Conservation (phyloP, 2,113 vertebrate genomes). For the Pelvicachromis taeniatus region DNA sequence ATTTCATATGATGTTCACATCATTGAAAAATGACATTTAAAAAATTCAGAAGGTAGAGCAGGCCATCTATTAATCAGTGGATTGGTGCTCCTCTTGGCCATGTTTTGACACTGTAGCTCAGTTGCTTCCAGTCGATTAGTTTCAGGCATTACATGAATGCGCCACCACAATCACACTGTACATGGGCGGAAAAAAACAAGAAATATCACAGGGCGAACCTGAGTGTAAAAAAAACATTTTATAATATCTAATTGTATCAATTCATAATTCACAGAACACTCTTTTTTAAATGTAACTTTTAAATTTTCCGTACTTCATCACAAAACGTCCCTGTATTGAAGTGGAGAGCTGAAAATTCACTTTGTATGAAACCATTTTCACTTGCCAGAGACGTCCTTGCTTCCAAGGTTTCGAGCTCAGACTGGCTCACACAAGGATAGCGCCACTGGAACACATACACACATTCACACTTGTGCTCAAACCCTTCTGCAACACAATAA, state of each 20-base stretch:
- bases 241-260: background rate
- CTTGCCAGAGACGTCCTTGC: background rate
- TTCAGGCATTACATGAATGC: background rate
- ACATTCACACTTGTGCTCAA: background rate
- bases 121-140: background rate
- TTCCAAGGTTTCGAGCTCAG: background rate
- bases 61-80: background rate
- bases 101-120: background rate
- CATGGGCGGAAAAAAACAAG: background rate
- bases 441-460: background rate
- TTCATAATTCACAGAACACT: background rate
- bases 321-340: background rate
- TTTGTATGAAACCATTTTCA: background rate
- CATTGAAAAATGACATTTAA: background rate
- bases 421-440: background rate
- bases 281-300: background rate
- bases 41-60: background rate
- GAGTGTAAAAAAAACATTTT: background rate
- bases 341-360: background rate
- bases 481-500: slow-evolving; percentile 10
- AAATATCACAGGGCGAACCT: background rate
- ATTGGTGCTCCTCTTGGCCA: background rate
- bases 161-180: background rate
- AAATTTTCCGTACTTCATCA: background rate
- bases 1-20: background rate